Evolutionary conservation across 2,888 invertebrate species (phyloP).

Genomic region (Trisateles emortualis): DNA sequence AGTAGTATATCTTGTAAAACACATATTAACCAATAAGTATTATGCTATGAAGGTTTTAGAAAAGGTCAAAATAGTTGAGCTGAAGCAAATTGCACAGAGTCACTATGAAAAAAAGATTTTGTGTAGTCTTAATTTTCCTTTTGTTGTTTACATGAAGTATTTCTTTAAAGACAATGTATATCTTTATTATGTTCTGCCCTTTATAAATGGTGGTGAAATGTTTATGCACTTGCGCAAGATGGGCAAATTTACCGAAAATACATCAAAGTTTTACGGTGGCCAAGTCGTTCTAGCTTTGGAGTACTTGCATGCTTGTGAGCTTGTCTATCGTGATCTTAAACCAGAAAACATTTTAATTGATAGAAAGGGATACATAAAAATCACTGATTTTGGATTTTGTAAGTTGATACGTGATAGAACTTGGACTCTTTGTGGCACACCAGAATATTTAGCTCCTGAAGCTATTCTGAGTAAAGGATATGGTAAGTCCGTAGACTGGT

Average conservation of each 20-base stretch:
- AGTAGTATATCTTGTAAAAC: slow-evolving; percentile 90
- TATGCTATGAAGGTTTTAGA: slow-evolving; percentile 96
- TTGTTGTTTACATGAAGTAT: slow-evolving; percentile 94
- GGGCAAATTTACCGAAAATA: slow-evolving; percentile 90
- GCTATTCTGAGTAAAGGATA: slow-evolving; percentile 97
- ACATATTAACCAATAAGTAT: slow-evolving; percentile 86
- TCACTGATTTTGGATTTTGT: slow-evolving; percentile 98
- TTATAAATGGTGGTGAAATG: slow-evolving; percentile 95
- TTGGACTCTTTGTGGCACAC: slow-evolving; percentile 98
- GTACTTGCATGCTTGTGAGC: slow-evolving; percentile 94
- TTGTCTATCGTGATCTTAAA: slow-evolving; percentile 96
- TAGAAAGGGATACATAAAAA: slow-evolving; percentile 91
- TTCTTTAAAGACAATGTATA: slow-evolving; percentile 95
- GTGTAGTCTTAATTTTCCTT: slow-evolving; percentile 94
- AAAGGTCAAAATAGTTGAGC: slow-evolving; percentile 94
- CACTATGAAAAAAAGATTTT: slow-evolving; percentile 96
- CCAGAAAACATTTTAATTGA: slow-evolving; percentile 97
- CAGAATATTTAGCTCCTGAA: slow-evolving; percentile 98
- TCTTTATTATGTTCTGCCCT: slow-evolving; percentile 93
- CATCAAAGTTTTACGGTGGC: slow-evolving; percentile 95
- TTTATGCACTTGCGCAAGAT: slow-evolving; percentile 91
- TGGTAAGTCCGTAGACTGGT: slow-evolving; percentile 97
- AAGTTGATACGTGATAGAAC: slow-evolving; percentile 93
- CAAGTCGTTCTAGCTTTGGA: slow-evolving; percentile 96
- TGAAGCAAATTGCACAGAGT: slow-evolving; percentile 96